Conservation (phyloP, 2,113 vertebrate species). For the Sceloporus tristichus region DNA sequence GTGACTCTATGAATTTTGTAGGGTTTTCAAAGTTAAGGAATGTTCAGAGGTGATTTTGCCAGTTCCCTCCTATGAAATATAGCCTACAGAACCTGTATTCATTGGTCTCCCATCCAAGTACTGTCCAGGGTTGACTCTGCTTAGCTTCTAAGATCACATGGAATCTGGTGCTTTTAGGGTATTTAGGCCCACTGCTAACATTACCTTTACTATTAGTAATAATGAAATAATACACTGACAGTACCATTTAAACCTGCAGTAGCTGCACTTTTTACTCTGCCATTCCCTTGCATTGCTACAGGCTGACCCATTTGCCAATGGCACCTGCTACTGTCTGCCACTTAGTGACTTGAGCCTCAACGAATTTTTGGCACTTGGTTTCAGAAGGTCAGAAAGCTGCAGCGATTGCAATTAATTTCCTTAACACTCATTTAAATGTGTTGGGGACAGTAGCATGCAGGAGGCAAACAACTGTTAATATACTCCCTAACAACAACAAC, state of each 20-base stretch:
- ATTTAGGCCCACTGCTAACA: no score
- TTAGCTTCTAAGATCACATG: no score
- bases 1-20: no score
- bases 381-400: background rate
- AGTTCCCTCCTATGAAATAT: no score
- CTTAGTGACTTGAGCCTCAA: background rate
- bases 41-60: no score
- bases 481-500: background rate
- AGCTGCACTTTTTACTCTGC: background rate
- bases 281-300: background rate
- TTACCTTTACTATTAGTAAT: background rate
- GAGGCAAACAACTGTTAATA: background rate
- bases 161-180: no score
- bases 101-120: no score
- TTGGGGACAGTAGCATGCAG: background rate
- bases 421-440: background rate
- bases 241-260: background rate
- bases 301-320: constrained; percentile 4
- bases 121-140: no score
- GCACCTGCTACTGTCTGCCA: constrained; percentile 5
- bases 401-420: background rate
- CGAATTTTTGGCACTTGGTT: background rate
- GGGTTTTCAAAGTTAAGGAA: no score
- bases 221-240: background rate
- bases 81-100: no score